These are phyloP conservation scores for Tortricodes alternella DNA, from an alignment of 2,888 invertebrate genomes.

Conservation along the genomic window DNA sequence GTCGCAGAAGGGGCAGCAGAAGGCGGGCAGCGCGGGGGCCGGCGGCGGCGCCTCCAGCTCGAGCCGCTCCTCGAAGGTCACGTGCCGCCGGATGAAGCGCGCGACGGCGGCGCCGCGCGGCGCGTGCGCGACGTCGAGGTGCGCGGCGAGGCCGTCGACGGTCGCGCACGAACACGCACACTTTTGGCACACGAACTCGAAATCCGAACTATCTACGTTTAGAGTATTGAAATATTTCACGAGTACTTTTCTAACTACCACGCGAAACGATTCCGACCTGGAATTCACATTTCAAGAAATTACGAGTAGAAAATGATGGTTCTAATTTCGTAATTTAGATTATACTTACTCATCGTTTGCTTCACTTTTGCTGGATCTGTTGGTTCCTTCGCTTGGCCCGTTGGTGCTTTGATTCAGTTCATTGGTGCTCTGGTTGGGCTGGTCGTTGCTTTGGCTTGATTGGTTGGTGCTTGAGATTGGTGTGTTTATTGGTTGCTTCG, in stretches of 20 bases:
- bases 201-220: conserved; percentile 42
- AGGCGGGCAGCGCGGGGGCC: conserved; percentile 45
- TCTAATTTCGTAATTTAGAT: background rate
- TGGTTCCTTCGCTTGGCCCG: too few relatives aligned
- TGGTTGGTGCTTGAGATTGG: too few relatives aligned
- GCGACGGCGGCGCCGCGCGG: conserved; percentile 34
- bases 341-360: background rate
- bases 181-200: conserved; percentile 59
- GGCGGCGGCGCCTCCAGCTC: conserved; percentile 39
- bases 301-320: background rate
- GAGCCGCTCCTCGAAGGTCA: conserved; percentile 60
- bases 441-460: too few relatives aligned
- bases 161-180: conserved; percentile 42
- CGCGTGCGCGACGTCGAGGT: conserved; percentile 47
- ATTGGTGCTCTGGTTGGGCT: too few relatives aligned
- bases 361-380: background rate
- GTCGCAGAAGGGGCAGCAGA: conserved; percentile 58
- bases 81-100: conserved; percentile 53
- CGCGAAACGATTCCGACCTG: conserved; percentile 49
- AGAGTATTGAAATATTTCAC: conserved; percentile 46
- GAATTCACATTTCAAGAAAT: conserved; percentile 40
- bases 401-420: too few relatives aligned
- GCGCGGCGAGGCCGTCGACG: conserved; percentile 42
- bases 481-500: too few relatives aligned
- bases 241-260: conserved; percentile 48